Percentiles rank a stretch among this genome's conserved stretches.
Evolutionary conservation across 2,797 vertebrate genomes (phyloP).

Genomic region (Columba guinea): DNA sequence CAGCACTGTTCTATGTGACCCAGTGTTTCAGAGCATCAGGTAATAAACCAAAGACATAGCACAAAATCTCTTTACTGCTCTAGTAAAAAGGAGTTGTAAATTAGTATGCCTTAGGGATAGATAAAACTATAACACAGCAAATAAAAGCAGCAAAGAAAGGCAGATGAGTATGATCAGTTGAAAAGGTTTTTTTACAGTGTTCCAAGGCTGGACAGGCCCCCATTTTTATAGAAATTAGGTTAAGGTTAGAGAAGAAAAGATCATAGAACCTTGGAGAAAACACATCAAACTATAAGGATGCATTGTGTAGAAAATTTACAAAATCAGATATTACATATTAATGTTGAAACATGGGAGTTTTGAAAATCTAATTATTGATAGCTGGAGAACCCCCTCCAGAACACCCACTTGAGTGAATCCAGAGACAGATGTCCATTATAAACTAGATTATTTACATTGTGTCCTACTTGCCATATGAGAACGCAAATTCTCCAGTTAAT

Average conservation of each 20-base stretch:
- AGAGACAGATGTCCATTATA: no score
- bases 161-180: neutral
- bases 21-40: neutral
- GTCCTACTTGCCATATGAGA: neutral
- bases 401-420: no score
- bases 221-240: neutral
- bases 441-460: no score
- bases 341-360: no score
- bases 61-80: slow-evolving; percentile 26
- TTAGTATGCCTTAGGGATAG: neutral
- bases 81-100: slow-evolving; percentile 1
- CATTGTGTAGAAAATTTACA: no score
- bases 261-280: no score
- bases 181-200: neutral
- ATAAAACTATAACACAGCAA: neutral
- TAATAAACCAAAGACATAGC: neutral
- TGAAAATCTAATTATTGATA: no score
- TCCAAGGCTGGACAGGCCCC: neutral
- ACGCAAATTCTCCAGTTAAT: neutral
- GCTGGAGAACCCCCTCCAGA: no score
- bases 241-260: neutral
- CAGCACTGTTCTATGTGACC: neutral
- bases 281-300: no score
- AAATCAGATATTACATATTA: no score
- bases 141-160: neutral